These are phyloP conservation scores for Callyntrura sp. DNA, from an alignment of 2,888 invertebrate species.

Conservation along the genomic window DNA sequence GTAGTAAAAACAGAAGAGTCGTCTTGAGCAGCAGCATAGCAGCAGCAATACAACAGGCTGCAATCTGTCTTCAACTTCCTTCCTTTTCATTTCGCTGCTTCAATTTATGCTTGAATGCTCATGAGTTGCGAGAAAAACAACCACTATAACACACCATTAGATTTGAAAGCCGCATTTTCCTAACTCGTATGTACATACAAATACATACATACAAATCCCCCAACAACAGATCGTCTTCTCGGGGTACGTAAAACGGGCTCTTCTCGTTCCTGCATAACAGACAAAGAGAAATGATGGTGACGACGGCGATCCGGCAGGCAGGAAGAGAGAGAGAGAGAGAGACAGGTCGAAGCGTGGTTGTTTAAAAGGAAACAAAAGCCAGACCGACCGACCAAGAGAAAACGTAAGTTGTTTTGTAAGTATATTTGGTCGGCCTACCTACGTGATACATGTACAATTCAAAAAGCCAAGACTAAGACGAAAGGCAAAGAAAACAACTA, in stretches of 20 bases:
- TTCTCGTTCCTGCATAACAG: conserved; percentile 23
- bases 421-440: neutral
- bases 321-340: neutral
- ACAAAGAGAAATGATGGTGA: conserved; percentile 47
- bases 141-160: conserved; percentile 5
- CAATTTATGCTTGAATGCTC: conserved; percentile 28
- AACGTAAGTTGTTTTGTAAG: conserved; percentile 22
- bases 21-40: too few species aligned
- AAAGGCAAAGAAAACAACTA: conserved; percentile 38
- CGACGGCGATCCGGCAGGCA: conserved; percentile 46
- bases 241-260: neutral
- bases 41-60: conserved; percentile 52
- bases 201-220: neutral
- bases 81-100: conserved; percentile 44
- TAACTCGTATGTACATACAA: neutral
- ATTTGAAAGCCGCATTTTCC: neutral
- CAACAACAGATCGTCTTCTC: neutral
- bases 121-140: conserved; percentile 7
- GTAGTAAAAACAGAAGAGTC: too few species aligned
- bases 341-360: conserved; percentile 9
- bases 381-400: conserved; percentile 3
- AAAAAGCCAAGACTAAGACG: conserved; percentile 32
- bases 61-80: conserved; percentile 68
- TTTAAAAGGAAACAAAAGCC: conserved; percentile 46
- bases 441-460: conserved; percentile 18